phyloP scores from a whole-genome alignment of 2,797 vertebrate genomes.

The Rallus crepitans region DNA sequence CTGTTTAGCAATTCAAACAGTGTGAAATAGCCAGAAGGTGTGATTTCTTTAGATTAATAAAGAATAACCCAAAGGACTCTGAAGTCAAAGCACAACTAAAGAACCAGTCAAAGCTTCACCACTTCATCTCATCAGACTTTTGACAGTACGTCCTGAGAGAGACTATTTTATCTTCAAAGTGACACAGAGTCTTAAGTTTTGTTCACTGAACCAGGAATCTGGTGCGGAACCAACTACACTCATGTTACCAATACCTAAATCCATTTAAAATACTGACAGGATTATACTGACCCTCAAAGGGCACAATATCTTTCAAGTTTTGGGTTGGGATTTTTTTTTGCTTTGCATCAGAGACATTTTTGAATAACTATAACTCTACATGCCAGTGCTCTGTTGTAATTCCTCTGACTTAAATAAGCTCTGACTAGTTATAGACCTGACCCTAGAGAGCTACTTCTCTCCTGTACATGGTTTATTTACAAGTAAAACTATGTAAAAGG shows the following conservation, averaged over 20 bases:
- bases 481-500: not conserved
- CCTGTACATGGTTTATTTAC: not conserved
- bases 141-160: conserved; percentile 73
- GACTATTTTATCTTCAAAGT: conserved; percentile 74
- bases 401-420: not conserved
- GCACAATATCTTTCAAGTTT: conserved; percentile 9
- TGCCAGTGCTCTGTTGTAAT: not conserved
- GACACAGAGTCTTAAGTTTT: conserved; percentile 58
- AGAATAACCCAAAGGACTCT: conserved; percentile 74
- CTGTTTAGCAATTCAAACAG: conserved; percentile 75
- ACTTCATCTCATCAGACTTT: conserved; percentile 57
- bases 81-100: conserved; percentile 66
- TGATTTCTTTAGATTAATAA: conserved; percentile 78
- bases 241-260: conserved; percentile 25
- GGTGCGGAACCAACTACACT: conserved; percentile 10
- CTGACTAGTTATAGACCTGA: not conserved
- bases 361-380: not conserved
- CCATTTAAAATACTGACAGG: conserved; percentile 54
- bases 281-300: conserved; percentile 60
- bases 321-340: not conserved
- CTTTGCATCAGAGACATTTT: conserved; percentile 20
- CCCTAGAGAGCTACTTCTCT: not conserved
- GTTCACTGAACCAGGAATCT: conserved; percentile 64
- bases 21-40: conserved; percentile 71
- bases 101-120: conserved; percentile 60